Evolutionary conservation across 1,140 invertebrate genomes (phyloP), one percentile per base, ranked within the genome.

Genomic region (Acromyrmex charruanus): DNA sequence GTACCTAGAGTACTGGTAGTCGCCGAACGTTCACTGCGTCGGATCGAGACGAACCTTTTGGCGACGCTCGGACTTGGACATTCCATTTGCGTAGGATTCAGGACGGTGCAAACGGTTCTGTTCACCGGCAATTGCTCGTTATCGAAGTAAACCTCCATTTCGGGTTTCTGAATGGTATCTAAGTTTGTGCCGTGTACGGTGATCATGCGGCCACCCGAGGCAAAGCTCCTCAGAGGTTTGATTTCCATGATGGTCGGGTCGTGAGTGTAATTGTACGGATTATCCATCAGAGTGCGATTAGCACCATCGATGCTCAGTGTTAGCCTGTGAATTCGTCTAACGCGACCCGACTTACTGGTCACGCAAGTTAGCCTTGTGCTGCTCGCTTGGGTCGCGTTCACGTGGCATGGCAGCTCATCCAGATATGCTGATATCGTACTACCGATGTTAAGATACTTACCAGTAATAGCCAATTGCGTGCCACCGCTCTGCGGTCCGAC

Each of bases 161-260:
- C 97, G 0, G 98, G 98, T 91, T 98, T 98, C 93, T 98, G 98
- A 91, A 99, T 98, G 1, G 98, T 98, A 92, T 98, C 97, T 39
- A 99, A 96, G 94, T 99, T 98, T 68, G 98, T 98, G 0, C 99
- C 99, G 94, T 98, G 98, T 0, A 99, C 98, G 58, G 98, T 98
- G 53, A 99, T 97, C 96, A 98, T 98, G 81, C 98, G 96, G 12
- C 99, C 99, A 85, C 99, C 99, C 90, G 98, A 98, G 6, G 97
- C 97, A 95, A 98, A 98, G 94, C 98, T 98, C 87, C 97, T 97
- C 18, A 98, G 91, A 7, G 98, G 98, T 95, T 99, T 99, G 51
- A 98, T 98, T 95, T 98, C 98, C 96, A 98, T 97, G 75, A 99
- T 98, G 0, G 97, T 98, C n/a, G 99, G 99, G 96, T 99, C 98